Percentiles rank a stretch among this genome's conserved stretches.
Evolutionary conservation across 2,888 invertebrate genomes (phyloP).

Genomic region (Conus canariensis): DNA sequence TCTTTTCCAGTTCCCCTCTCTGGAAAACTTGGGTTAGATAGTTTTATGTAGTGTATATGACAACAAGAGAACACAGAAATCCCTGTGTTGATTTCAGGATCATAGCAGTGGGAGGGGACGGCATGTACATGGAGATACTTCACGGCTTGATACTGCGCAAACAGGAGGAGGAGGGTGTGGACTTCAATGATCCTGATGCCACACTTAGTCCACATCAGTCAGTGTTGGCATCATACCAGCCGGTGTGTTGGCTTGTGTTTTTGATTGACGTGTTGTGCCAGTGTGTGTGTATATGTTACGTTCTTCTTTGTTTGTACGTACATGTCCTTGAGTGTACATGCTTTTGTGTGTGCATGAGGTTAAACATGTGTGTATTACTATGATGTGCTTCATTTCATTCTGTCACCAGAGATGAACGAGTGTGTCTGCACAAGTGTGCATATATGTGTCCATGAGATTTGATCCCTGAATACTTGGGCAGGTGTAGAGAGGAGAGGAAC

Average conservation of each 20-base stretch:
- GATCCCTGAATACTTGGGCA: too few relatives aligned
- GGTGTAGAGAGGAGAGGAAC: too few relatives aligned
- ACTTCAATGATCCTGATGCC: constrained; percentile 61
- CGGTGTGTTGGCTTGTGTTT: constrained; percentile 48
- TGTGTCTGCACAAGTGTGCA: too few relatives aligned
- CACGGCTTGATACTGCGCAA: constrained; percentile 59
- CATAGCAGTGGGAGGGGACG: constrained; percentile 72
- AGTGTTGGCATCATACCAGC: constrained; percentile 70
- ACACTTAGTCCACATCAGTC: constrained; percentile 58
- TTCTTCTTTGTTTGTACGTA: not conserved
- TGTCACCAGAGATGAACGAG: too few relatives aligned
- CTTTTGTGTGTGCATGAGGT: not conserved
- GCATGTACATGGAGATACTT: constrained; percentile 68
- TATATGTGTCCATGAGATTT: too few relatives aligned
- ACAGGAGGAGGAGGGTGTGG: constrained; percentile 59
- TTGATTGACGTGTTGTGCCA: not conserved
- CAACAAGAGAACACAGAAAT: too few relatives aligned
- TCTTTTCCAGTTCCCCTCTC: too few relatives aligned
- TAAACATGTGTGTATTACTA: too few relatives aligned
- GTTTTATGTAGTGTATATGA: too few relatives aligned
- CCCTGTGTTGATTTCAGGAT: constrained; percentile 54
- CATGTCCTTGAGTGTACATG: not conserved
- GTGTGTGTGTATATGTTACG: not conserved
- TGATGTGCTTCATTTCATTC: too few relatives aligned
- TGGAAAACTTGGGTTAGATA: too few relatives aligned